Conservation (phyloP, 2,797 vertebrate species). For the Cirrhinus mrigala region DNA sequence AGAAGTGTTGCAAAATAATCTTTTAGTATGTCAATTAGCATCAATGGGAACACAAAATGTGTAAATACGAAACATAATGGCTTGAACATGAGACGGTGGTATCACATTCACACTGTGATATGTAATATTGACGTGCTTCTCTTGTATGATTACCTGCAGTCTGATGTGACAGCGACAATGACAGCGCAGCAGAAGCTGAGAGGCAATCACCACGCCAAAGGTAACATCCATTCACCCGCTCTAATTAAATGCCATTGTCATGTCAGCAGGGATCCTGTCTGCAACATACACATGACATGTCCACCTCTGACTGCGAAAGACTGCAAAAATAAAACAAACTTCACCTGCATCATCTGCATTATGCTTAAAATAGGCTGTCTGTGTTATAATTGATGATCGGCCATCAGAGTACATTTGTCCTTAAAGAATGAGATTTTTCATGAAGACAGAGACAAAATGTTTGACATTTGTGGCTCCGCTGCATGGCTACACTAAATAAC, state of each 20-base stretch:
- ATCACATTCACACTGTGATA: constrained; percentile 29
- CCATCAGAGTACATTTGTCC: not conserved
- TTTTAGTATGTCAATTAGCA: not conserved
- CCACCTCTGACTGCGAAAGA: constrained; percentile 40
- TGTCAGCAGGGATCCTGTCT: constrained; percentile 56
- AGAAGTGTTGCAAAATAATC: not conserved
- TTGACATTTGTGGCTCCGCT: not conserved
- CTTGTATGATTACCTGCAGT: constrained; percentile 46
- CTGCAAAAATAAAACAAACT: constrained; percentile 35
- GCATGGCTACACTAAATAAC: constrained; percentile 18
- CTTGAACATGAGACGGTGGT: not conserved
- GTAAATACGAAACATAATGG: constrained; percentile 8
- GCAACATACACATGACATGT: constrained; percentile 37
- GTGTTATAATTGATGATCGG: constrained; percentile 4
- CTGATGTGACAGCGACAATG: constrained; percentile 49
- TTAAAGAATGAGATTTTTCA: constrained; percentile 39
- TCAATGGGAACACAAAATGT: not conserved
- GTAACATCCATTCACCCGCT: constrained; percentile 54
- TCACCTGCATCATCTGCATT: constrained; percentile 19
- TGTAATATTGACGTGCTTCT: constrained; percentile 44
- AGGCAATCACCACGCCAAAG: constrained; percentile 51
- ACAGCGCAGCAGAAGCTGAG: constrained; percentile 43
- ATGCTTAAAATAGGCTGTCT: constrained; percentile 10
- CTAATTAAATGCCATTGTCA: constrained; percentile 64
- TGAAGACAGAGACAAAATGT: constrained; percentile 31